Evolutionary conservation across 2,113 vertebrate genomes (phyloP).

Genomic region (Callipepla californica): DNA sequence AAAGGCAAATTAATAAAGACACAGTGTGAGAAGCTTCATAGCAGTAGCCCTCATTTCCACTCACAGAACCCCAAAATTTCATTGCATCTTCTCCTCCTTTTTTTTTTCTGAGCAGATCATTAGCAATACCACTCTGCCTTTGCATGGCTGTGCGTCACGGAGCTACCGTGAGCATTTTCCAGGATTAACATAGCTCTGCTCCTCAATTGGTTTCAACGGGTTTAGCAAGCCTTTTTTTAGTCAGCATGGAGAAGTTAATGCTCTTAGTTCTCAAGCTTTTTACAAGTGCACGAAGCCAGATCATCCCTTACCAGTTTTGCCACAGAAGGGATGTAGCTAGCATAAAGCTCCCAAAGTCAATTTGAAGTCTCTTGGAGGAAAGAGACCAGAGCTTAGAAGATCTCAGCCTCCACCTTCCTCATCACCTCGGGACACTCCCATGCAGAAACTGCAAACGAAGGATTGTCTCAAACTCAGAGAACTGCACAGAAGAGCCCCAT

Average conservation of each 20-base stretch:
- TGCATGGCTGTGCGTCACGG: constrained; percentile 2
- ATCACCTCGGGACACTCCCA: not conserved
- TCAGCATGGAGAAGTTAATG: constrained; percentile 60
- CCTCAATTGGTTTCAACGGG: constrained; percentile 53
- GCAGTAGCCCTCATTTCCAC: not conserved
- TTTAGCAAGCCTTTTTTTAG: constrained; percentile 72
- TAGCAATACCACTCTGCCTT: not conserved
- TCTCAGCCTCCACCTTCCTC: not conserved
- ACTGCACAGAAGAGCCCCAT: not conserved
- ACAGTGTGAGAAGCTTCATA: not conserved
- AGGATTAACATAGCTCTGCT: constrained; percentile 62
- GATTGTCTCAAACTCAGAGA: not conserved
- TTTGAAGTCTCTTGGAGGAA: not conserved
- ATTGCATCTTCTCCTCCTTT: not conserved
- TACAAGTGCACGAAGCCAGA: constrained; percentile 56
- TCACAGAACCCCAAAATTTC: not conserved
- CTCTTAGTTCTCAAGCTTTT: constrained; percentile 71
- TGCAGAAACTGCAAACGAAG: not conserved
- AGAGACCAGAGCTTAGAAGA: constrained; percentile 9
- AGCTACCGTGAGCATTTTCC: constrained; percentile 51
- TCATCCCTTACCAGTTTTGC: constrained; percentile 64
- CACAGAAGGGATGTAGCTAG: constrained; percentile 18
- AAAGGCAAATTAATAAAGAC: not conserved
- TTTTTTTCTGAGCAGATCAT: not conserved
- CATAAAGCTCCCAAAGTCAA: constrained; percentile 40